phyloP scores from a whole-genome alignment of 2,113 vertebrate species.

The Siphamia tubifer region DNA sequence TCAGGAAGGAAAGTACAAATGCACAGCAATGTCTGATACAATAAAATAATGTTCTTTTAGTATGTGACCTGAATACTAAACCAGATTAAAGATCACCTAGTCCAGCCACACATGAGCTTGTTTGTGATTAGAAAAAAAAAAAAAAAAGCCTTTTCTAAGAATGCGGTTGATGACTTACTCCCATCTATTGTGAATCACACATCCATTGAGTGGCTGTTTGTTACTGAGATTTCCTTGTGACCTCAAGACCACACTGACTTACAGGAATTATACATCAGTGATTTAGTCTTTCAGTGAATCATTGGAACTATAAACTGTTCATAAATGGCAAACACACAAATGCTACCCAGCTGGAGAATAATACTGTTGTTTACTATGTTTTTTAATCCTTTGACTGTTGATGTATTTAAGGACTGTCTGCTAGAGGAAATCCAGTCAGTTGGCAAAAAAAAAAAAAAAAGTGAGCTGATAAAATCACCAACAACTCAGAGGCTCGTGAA shows the following conservation, averaged over 20 bases:
- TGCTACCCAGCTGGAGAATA: not conserved
- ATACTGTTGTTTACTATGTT: not conserved
- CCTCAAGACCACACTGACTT: slow-evolving; percentile 11
- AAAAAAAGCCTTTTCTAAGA: not conserved
- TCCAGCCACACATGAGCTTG: not conserved
- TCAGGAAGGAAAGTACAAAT: not conserved
- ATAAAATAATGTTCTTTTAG: not conserved
- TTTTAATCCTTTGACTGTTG: not conserved
- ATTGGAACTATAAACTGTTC: not conserved
- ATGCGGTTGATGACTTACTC: slow-evolving; percentile 12
- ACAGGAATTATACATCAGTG: slow-evolving; percentile 9
- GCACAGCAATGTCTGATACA: not conserved
- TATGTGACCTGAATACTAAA: not conserved
- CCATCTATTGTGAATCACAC: slow-evolving; percentile 31
- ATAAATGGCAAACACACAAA: not conserved
- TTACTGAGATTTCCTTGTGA: slow-evolving; percentile 11
- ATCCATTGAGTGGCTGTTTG: not conserved
- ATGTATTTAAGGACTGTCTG: not conserved
- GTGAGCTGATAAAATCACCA: not conserved
- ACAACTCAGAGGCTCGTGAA: not conserved
- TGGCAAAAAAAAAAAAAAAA: not conserved
- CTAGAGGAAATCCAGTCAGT: not conserved
- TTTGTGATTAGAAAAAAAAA: slow-evolving; percentile 8
- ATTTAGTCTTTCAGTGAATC: not conserved
- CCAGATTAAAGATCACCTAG: not conserved